These are phyloP conservation scores for Amphipoea lucens DNA, from an alignment of 2,888 invertebrate genomes.

Conservation along the genomic window DNA sequence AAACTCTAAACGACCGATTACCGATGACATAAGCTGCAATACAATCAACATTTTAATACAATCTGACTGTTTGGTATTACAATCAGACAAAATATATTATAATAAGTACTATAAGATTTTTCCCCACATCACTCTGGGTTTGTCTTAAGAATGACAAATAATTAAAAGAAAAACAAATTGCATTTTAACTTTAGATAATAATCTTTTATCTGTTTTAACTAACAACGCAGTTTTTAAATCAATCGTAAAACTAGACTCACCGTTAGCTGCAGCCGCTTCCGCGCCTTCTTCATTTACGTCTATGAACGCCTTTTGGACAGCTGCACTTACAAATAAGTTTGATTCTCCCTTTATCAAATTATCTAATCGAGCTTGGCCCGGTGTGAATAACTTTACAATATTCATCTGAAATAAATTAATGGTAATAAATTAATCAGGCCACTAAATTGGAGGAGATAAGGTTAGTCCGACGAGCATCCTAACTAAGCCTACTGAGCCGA, in stretches of 20 bases:
- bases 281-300: slow-evolving; percentile 96
- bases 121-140: neutral
- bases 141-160: neutral
- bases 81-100: slow-evolving; percentile 9
- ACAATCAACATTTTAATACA: slow-evolving; percentile 35
- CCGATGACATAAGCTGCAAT: slow-evolving; percentile 57
- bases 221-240: neutral
- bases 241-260: slow-evolving; percentile 85
- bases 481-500: neutral
- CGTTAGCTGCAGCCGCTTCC: slow-evolving; percentile 95
- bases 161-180: neutral
- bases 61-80: slow-evolving; percentile 17
- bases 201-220: slow-evolving; percentile 49
- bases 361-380: slow-evolving; percentile 89
- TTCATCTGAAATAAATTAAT: slow-evolving; percentile 70
- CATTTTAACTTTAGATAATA: slow-evolving; percentile 43
- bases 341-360: slow-evolving; percentile 89
- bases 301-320: slow-evolving; percentile 95
- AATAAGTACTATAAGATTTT: neutral
- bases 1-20: slow-evolving; percentile 42
- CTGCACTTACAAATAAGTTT: slow-evolving; percentile 91
- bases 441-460: neutral
- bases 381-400: slow-evolving; percentile 73
- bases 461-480: neutral
- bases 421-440: neutral